These are phyloP conservation scores for Coryphaenoides rupestris DNA, from an alignment of 2,113 vertebrate genomes.

Conservation along the genomic window DNA sequence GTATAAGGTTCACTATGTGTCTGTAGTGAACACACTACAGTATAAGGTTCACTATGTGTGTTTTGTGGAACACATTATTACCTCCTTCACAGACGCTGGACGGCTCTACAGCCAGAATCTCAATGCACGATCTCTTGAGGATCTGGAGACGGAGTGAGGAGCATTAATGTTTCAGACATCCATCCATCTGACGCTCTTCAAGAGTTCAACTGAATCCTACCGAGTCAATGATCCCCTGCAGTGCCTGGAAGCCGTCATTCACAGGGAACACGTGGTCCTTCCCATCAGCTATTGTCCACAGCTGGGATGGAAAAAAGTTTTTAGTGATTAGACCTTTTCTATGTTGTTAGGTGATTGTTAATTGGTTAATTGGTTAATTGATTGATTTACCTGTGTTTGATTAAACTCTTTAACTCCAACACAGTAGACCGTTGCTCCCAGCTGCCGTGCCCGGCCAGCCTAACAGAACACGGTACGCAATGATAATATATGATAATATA, in stretches of 20 bases:
- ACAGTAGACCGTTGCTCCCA: conserved; percentile 94
- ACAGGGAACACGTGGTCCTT: conserved; percentile 96
- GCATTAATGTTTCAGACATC: background rate
- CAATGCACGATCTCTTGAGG: conserved; percentile 95
- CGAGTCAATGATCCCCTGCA: conserved; percentile 95
- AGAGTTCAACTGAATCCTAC: conserved; percentile 64
- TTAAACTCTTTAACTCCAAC: conserved; percentile 99
- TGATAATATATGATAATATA: background rate
- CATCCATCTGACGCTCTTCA: background rate
- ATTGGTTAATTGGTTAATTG: no score
- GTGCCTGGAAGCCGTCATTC: conserved; percentile 91
- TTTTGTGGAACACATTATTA: conserved; percentile 45
- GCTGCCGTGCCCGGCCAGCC: conserved; percentile 87
- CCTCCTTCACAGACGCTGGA: conserved; percentile 97
- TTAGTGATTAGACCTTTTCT: background rate
- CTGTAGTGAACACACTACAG: no score
- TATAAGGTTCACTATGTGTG: no score
- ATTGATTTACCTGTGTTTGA: conserved; percentile 87
- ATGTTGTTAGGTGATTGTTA: background rate
- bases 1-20: no score
- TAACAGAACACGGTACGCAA: conserved; percentile 39
- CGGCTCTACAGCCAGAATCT: conserved; percentile 93
- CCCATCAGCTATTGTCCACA: conserved; percentile 95
- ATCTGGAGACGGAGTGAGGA: conserved; percentile 72
- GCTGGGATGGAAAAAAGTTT: conserved; percentile 62